Evolutionary conservation across 2,888 invertebrate genomes (phyloP), one percentile per base, ranked within the genome.

Genomic region (Octodonta nipae): DNA sequence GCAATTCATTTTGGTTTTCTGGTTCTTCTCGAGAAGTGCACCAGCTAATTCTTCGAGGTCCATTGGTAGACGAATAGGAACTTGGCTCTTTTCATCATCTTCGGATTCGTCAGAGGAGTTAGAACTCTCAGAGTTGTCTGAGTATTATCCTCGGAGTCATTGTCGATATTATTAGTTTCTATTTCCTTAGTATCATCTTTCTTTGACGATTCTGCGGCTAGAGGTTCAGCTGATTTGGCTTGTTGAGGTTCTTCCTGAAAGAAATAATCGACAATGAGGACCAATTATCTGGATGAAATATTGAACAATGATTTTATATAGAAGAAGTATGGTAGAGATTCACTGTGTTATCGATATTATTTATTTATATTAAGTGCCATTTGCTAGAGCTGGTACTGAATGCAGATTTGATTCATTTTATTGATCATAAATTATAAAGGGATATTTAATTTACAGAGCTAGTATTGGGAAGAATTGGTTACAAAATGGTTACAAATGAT

Each of bases 1-100:
- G 61, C 88, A 89, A 63, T 88, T 88, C 78, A 88, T 86, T 60
- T 81, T 78, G 36, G 85, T 84, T 55, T 75, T 73, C 53, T 77
- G 76, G 56, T 73, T 75, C 51, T 75, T 77, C 42, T 76, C 75
- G 48, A 78, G 64, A 57, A 78, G 67, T 15, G 75, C 81, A 25
- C 81, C 80, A 15, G 84, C 82, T 37, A 86, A 67, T 41, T 86
- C 84, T 50, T 85, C 84, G 38, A 86, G 72, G 63, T 85, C 82
- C 54, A 87, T 71, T 58, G 83, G 81, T 35, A 85, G 69, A 36
- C 85, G 85, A 56, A 86, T 64, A 58, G 80, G 81, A 54, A 80
- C 70, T 49, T 72, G 71, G 62, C 72, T 56, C 61, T 76, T 64
- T 15, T 63, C 59, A 34, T 60, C 58, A 30, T 74, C 68, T 29